Evolutionary conservation across 2,113 vertebrate species (phyloP).

Genomic region (Peromyscus californicus): DNA sequence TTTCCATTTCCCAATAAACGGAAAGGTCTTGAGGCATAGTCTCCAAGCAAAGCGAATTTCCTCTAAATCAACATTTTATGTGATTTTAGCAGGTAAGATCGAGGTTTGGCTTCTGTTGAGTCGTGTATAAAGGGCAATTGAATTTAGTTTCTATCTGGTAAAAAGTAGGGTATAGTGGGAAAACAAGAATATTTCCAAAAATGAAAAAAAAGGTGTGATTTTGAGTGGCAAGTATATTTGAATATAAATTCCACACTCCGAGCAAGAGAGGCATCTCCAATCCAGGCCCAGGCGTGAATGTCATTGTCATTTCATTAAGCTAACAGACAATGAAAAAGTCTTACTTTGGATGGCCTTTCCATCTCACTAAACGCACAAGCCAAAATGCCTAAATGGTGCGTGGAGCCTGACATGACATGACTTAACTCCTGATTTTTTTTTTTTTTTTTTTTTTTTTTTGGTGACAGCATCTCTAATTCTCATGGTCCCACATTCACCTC

Average conservation of each 20-base stretch:
- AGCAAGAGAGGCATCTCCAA: not conserved
- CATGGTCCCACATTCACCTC: not conserved
- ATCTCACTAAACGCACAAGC: not conserved
- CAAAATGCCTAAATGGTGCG: not conserved
- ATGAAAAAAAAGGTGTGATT: not conserved
- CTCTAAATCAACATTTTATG: conserved; percentile 45
- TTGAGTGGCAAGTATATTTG: not conserved
- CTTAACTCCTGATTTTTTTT: not conserved
- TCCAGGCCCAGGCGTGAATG: not conserved
- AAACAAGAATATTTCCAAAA: not conserved
- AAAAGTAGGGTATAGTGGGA: conserved; percentile 52
- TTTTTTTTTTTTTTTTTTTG: not conserved
- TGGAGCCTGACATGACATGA: no score
- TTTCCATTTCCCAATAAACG: not conserved
- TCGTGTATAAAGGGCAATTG: conserved; percentile 72
- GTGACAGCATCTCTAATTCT: not conserved
- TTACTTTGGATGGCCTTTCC: not conserved
- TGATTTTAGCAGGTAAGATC: conserved; percentile 60
- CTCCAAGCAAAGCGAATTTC: conserved; percentile 42
- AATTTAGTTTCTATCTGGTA: conserved; percentile 75
- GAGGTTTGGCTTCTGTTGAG: conserved; percentile 64
- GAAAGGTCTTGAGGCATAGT: not conserved
- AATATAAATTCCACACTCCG: not conserved
- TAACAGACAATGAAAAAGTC: not conserved
- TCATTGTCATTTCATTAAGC: not conserved